These are phyloP conservation scores for Bungarus multicinctus DNA, from an alignment of 2,113 vertebrate genomes.

Conservation along the genomic window DNA sequence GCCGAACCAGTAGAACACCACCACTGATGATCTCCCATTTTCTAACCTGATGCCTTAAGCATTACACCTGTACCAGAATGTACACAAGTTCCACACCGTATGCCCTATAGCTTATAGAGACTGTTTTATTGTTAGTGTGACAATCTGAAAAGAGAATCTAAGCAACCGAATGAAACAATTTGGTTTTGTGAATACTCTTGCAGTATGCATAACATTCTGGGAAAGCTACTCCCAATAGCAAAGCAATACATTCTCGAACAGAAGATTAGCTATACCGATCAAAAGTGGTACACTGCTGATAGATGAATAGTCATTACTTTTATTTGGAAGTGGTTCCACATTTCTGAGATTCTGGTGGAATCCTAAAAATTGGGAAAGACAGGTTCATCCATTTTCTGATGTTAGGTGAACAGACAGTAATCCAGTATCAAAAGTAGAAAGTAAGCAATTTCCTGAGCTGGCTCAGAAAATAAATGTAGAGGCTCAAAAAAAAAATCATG, in stretches of 20 bases:
- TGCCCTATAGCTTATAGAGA: not conserved
- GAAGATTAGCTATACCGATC: not conserved
- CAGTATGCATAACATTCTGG: not conserved
- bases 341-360: not conserved
- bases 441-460: not conserved
- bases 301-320: not conserved
- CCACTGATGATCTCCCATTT: not conserved
- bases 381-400: not conserved
- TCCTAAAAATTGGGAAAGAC: not conserved
- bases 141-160: not conserved
- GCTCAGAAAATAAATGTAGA: not conserved
- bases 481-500: not conserved
- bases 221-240: not conserved
- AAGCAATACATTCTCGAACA: not conserved
- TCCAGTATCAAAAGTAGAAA: not conserved
- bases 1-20: too few relatives aligned
- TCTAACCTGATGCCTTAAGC: not conserved
- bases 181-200: not conserved
- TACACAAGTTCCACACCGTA: not conserved
- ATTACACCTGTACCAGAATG: not conserved
- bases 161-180: not conserved
- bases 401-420: not conserved
- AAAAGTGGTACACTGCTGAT: not conserved
- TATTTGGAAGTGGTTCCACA: not conserved
- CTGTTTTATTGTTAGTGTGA: not conserved